Conservation (phyloP, 2,113 vertebrate species). For the Platysternon megacephalum region DNA sequence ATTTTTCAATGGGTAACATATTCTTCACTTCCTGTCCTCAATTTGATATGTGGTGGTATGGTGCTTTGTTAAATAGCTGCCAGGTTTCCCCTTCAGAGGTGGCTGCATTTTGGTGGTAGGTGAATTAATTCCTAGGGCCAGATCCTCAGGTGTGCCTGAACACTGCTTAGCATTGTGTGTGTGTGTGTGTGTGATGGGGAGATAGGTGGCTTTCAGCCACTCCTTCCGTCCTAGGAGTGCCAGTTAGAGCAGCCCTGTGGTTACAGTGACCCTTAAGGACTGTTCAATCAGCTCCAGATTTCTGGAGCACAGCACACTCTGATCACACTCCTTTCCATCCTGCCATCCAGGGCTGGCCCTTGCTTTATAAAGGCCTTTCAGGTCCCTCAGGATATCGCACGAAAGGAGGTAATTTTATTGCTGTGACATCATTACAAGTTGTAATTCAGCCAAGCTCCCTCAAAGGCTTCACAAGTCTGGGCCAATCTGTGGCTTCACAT, state of each 20-base stretch:
- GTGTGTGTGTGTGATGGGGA: not conserved
- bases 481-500: not conserved
- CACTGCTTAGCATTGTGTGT: not conserved
- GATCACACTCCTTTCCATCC: not conserved
- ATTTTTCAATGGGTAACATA: not conserved
- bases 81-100: not conserved
- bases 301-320: not conserved
- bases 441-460: not conserved
- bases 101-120: not conserved
- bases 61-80: not conserved
- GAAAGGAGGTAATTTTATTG: not conserved
- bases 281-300: not conserved
- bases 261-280: not conserved
- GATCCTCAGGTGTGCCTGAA: not conserved
- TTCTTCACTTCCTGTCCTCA: not conserved
- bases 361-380: not conserved
- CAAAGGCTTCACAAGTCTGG: accelerated
- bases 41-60: not conserved
- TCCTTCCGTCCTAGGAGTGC: not conserved
- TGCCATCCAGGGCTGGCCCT: accelerated
- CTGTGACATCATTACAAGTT: not conserved
- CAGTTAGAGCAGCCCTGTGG: not conserved
- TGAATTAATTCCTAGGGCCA: not conserved
- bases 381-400: not conserved
- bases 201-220: not conserved